These are phyloP conservation scores for Mystacornis crossleyi DNA, from an alignment of 2,113 vertebrate species.

Conservation along the genomic window DNA sequence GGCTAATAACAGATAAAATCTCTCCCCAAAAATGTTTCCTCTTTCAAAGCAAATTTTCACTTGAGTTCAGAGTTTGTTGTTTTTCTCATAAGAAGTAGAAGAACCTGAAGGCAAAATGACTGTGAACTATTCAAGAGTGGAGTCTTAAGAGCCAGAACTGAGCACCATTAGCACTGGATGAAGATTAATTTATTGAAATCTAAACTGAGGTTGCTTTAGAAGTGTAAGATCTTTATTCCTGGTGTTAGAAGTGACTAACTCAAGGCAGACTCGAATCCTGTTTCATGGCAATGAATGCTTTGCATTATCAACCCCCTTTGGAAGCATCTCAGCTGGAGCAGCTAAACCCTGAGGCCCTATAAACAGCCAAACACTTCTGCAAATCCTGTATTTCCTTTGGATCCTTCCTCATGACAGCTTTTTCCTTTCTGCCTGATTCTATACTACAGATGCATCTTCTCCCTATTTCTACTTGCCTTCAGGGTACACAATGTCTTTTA, in stretches of 20 bases:
- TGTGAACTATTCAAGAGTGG: not conserved
- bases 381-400: conserved; percentile 31
- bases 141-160: not conserved
- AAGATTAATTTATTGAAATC: not conserved
- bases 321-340: conserved; percentile 28
- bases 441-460: not conserved
- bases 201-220: not conserved
- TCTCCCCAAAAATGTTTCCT: not conserved
- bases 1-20: not conserved
- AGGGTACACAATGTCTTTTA: not conserved
- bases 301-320: not conserved
- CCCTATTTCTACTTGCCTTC: not conserved
- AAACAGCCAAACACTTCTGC: conserved; percentile 15
- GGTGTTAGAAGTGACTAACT: not conserved
- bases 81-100: not conserved
- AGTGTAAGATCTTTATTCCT: not conserved
- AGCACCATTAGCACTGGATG: not conserved
- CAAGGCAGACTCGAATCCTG: not conserved
- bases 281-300: conserved; percentile 15
- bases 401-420: conserved; percentile 1
- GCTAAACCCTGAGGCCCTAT: conserved; percentile 25
- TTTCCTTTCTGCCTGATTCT: not conserved
- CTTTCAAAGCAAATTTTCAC: not conserved
- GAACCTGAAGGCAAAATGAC: not conserved
- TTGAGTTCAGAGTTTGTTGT: not conserved